Percentiles rank a stretch among this genome's conserved stretches.
Evolutionary conservation across 2,888 invertebrate species (phyloP).

Genomic region (Heteromyza rotundicornis): DNA sequence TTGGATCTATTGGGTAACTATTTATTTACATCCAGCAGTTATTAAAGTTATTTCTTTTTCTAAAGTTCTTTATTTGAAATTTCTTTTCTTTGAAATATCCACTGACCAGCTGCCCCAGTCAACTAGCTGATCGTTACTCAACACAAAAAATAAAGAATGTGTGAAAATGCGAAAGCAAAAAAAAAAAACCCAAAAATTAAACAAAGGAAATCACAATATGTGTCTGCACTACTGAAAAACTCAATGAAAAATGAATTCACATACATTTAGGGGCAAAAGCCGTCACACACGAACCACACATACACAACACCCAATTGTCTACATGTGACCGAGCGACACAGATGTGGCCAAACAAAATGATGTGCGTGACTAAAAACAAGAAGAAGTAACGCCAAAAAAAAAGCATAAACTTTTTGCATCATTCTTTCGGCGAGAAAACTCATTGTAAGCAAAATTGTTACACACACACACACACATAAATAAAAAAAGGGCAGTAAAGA

Average conservation of each 20-base stretch:
- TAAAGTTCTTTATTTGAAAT: no score
- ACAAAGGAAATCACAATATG: no score
- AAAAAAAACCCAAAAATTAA: no score
- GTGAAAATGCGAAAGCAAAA: no score
- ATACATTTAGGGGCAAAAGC: neutral
- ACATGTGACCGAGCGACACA: conserved; percentile 29
- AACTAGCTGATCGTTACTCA: no score
- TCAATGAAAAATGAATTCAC: conserved; percentile 42
- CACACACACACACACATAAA: neutral
- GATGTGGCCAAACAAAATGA: conserved; percentile 35
- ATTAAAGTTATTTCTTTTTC: no score
- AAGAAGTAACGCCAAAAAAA: conserved; percentile 29
- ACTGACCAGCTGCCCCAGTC: no score
- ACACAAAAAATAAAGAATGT: no score
- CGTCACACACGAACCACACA: neutral
- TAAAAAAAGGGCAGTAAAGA: conserved; percentile 15
- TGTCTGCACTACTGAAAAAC: no score
- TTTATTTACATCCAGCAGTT: no score
- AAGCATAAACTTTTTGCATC: conserved; percentile 33
- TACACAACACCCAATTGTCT: neutral
- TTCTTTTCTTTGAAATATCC: no score
- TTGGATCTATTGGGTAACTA: no score
- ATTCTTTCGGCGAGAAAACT: conserved; percentile 29
- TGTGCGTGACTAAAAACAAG: neutral
- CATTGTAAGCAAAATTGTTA: conserved; percentile 2